Percentiles rank a stretch among this genome's conserved stretches.
Conservation (phyloP, 2,797 vertebrate species). For the Sebastiscus tertius region DNA sequence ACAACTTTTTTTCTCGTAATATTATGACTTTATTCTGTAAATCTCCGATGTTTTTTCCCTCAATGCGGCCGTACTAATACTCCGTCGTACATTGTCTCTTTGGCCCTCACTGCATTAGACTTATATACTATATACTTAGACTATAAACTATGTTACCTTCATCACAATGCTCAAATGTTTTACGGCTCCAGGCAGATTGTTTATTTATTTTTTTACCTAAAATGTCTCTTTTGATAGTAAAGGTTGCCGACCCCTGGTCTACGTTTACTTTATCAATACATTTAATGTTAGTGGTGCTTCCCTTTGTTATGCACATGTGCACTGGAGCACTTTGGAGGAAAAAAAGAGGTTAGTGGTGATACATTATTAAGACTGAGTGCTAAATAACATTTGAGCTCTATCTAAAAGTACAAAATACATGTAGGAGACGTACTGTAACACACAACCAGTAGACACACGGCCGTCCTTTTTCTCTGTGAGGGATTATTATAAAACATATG, state of each 20-base stretch:
- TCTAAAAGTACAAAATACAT: slow-evolving; percentile 33
- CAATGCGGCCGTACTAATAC: too few relatives aligned
- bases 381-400: slow-evolving; percentile 11
- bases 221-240: too few relatives aligned
- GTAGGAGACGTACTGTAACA: slow-evolving; percentile 16
- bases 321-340: not conserved
- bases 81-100: fast-evolving
- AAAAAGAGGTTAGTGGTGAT: slow-evolving; percentile 31
- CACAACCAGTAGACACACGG: not conserved
- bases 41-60: fast-evolving
- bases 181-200: too few relatives aligned
- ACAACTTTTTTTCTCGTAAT: too few relatives aligned
- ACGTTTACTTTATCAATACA: not conserved
- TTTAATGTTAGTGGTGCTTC: slow-evolving; percentile 45
- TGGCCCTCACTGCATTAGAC: too few relatives aligned
- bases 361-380: not conserved
- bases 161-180: too few relatives aligned
- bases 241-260: too few relatives aligned
- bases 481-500: slow-evolving; percentile 3
- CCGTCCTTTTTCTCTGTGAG: slow-evolving; percentile 1
- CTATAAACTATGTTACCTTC: too few relatives aligned
- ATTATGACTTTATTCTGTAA: too few relatives aligned
- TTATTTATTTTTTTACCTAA: too few relatives aligned
- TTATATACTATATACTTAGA: too few relatives aligned
- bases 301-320: slow-evolving; percentile 15